Evolutionary conservation across 2,113 vertebrate species (phyloP).

Genomic region (Scalopus aquaticus): DNA sequence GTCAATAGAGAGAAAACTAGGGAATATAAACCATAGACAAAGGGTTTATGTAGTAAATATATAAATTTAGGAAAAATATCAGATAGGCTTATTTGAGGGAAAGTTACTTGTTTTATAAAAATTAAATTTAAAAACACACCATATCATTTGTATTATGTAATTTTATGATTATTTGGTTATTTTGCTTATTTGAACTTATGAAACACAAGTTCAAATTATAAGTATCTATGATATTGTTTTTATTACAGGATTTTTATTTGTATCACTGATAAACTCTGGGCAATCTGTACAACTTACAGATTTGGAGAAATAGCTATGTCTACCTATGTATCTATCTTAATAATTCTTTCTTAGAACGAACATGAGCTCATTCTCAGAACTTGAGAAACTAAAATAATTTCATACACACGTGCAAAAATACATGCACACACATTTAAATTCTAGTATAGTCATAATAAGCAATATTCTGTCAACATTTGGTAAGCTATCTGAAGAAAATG

Average conservation of each 20-base stretch:
- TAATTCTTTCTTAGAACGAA: not conserved
- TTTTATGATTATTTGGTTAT: not conserved
- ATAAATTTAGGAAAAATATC: not conserved
- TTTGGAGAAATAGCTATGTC: not conserved
- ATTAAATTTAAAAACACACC: constrained; percentile 2
- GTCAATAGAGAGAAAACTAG: not conserved
- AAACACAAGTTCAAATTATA: not conserved
- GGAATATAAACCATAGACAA: not conserved
- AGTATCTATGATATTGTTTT: not conserved
- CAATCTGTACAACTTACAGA: not conserved
- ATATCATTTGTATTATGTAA: not conserved
- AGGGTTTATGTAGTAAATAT: not conserved
- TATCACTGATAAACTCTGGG: not conserved
- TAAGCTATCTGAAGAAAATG: not conserved
- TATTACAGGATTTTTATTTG: not conserved
- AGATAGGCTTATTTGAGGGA: not conserved
- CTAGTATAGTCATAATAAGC: not conserved
- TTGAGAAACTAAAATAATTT: not conserved
- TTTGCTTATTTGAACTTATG: not conserved
- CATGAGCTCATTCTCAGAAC: not conserved
- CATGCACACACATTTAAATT: not conserved
- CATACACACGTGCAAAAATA: not conserved
- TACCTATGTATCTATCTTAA: not conserved
- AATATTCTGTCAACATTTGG: not conserved
- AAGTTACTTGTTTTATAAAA: constrained; percentile 1